Evolutionary conservation across 2,888 invertebrate species (phyloP), one percentile per base, ranked within the genome.

Genomic region (Smittia sp.): DNA sequence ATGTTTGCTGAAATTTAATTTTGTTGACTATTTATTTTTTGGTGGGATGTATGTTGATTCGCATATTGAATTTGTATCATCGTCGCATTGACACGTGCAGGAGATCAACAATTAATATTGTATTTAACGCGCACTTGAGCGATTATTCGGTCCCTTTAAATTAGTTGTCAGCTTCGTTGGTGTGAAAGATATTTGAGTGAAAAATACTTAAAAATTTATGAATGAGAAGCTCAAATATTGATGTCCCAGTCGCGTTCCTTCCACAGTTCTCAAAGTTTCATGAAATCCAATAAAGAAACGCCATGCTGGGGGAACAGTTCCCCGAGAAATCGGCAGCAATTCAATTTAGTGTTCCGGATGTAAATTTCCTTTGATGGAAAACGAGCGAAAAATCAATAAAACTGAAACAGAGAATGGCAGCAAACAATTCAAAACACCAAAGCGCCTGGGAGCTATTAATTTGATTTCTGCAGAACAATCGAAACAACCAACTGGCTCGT

Each of bases 301-400:
- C n/a, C n/a, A n/a, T n/a, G n/a, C n/a, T n/a, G n/a, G n/a, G n/a
- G n/a, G n/a, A n/a, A n/a, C n/a, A n/a, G n/a, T n/a, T n/a, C n/a
- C n/a, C n/a, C n/a, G n/a, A n/a, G n/a, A n/a, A n/a, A 54, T 11
- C 18, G 54, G 38, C 24, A 66, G 15, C 11, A 32, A 66, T 15
- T 9, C 7, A 39, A 13, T 39, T 7, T 7, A 39, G 13, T 13
- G 18, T 32, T 27, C 32, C 9, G 15, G 32, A 65, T 65, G 65
- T 27, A 27, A 65, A 15, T 13, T 39, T 65, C 32, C 11, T 65
- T 65, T 25, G 65, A 6, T 38, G 18, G 67, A 39, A 67, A 67
- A 67, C 67, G 41, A 67, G 67, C 67, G 67, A 67, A 46, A 69
- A 69, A 69, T 69, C 69, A 69, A 69, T 69, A 69, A 46, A 22